Conservation (phyloP, 2,888 invertebrate species). For the Anticlea derivata region DNA sequence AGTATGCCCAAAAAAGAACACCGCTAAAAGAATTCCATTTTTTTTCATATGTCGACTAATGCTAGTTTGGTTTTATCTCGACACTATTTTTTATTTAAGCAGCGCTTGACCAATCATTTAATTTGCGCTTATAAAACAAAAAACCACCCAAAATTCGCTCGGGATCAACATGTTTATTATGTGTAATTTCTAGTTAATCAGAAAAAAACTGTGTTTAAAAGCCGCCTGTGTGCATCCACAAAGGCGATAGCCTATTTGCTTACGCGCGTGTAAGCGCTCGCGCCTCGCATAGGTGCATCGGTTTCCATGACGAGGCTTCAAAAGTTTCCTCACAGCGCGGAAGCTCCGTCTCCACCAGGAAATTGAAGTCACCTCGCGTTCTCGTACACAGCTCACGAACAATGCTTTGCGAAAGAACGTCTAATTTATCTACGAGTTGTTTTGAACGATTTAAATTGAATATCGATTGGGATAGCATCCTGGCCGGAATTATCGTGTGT, state of each 20-base stretch:
- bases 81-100: too few species aligned
- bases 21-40: too few species aligned
- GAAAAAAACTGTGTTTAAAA: constrained; percentile 39
- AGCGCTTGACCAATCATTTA: too few species aligned
- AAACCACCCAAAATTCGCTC: too few species aligned
- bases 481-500: constrained; percentile 39
- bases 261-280: constrained; percentile 54
- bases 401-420: constrained; percentile 81
- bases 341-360: constrained; percentile 68
- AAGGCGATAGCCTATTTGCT: constrained; percentile 70
- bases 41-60: too few species aligned
- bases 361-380: constrained; percentile 78
- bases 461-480: constrained; percentile 63
- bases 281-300: constrained; percentile 67
- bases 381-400: constrained; percentile 57
- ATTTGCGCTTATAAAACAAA: too few species aligned
- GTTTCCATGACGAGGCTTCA: constrained; percentile 69
- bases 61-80: too few species aligned
- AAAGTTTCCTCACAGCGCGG: constrained; percentile 64
- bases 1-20: too few species aligned
- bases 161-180: too few species aligned
- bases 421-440: constrained; percentile 77
- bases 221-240: constrained; percentile 33
- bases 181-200: too few species aligned
- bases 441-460: constrained; percentile 77